A percentile compares a stretch with the other conserved stretches of the same genome.
These are phyloP conservation scores for Orthosia gracilis DNA, from an alignment of 2,888 invertebrate species.

Conservation along the genomic window DNA sequence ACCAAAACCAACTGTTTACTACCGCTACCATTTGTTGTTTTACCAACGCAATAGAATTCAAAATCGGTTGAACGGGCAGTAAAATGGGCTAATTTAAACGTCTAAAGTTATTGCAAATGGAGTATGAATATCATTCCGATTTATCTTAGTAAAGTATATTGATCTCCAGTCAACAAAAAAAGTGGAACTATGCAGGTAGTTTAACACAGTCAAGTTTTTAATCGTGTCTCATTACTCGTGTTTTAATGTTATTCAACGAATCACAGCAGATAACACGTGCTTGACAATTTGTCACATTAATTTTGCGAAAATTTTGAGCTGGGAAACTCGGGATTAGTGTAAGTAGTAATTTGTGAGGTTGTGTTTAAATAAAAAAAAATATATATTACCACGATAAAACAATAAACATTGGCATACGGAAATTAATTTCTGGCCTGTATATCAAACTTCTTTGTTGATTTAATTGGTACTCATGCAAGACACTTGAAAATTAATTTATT, in stretches of 20 bases:
- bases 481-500: conserved; percentile 10
- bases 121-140: not conserved
- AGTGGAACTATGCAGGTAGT: conserved; percentile 7
- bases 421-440: not conserved
- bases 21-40: no score
- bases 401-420: not conserved
- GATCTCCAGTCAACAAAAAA: conserved; percentile 26
- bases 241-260: not conserved
- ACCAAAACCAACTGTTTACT: no score
- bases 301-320: no score
- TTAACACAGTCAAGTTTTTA: not conserved
- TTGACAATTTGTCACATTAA: no score
- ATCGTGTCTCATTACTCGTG: no score
- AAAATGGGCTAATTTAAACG: no score
- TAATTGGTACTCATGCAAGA: not conserved
- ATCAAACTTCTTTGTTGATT: conserved; percentile 28
- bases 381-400: not conserved
- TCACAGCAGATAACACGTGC: no score
- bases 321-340: no score
- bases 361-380: conserved; percentile 1
- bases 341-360: no score
- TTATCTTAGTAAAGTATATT: not conserved
- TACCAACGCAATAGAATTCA: no score
- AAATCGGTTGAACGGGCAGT: no score
- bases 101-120: no score